Evolutionary conservation across 2,113 vertebrate species (phyloP).

Genomic region (Onychorhynchus coronatus): DNA sequence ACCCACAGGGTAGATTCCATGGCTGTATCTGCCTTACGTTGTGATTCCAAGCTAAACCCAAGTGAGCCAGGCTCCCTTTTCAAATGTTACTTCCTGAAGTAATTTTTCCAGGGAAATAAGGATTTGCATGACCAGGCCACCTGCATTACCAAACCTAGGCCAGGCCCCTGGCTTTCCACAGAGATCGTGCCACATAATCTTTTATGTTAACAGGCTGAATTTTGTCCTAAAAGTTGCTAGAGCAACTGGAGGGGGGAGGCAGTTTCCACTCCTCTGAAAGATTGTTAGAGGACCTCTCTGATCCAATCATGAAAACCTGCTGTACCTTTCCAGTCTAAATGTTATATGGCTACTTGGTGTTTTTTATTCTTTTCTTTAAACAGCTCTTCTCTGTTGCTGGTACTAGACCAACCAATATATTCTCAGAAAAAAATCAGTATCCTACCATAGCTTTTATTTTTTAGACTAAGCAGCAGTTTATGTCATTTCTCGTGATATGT

Average conservation of each 20-base stretch:
- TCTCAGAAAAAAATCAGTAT: background rate
- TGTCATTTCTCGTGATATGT: background rate
- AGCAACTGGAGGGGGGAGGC: background rate
- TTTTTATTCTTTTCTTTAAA: background rate
- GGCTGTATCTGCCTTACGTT: background rate
- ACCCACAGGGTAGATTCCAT: background rate
- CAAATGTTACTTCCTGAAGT: background rate
- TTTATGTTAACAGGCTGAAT: background rate
- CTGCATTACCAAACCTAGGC: background rate
- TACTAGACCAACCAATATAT: background rate
- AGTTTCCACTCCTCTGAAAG: background rate
- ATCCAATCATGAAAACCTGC: background rate
- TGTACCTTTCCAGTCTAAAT: background rate
- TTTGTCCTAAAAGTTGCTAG: background rate
- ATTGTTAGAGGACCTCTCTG: background rate
- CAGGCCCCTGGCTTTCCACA: background rate
- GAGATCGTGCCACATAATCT: background rate
- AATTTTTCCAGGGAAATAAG: background rate
- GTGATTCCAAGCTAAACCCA: background rate
- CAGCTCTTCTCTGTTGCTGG: background rate
- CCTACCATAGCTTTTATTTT: background rate
- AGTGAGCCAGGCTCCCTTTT: background rate
- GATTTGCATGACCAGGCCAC: background rate
- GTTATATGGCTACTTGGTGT: fast-evolving
- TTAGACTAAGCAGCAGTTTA: background rate